Conservation (phyloP, 2,797 vertebrate species). For the Fratercula arctica region DNA sequence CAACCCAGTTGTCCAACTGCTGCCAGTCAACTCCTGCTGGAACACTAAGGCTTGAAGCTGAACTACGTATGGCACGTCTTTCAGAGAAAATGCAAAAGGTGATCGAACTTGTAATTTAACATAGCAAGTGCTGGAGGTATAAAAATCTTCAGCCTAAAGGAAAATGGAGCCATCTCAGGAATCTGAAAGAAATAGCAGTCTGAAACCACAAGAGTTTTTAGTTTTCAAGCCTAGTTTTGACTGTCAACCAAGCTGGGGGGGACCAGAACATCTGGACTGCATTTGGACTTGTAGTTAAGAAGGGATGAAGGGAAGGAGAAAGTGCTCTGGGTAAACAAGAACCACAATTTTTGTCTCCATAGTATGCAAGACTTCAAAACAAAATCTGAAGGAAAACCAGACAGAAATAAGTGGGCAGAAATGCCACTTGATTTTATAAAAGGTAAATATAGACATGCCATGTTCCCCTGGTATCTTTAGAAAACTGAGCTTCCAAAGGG, state of each 20-base stretch:
- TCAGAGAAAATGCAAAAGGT: neutral
- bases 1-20: neutral
- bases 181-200: neutral
- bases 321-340: neutral
- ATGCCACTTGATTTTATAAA: neutral
- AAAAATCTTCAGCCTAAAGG: neutral
- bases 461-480: neutral
- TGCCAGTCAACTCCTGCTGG: neutral
- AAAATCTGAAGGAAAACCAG: neutral
- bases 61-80: neutral
- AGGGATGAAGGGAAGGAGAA: neutral
- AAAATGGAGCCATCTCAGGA: neutral
- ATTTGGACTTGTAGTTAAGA: neutral
- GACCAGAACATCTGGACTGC: neutral
- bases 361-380: neutral
- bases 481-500: neutral
- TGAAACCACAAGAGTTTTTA: neutral
- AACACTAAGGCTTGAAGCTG: neutral
- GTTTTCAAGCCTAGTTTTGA: neutral
- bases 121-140: neutral
- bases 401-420: neutral
- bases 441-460: neutral
- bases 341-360: neutral
- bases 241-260: neutral
- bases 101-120: neutral